Evolutionary conservation across 1,140 invertebrate genomes (phyloP), one percentile per base, ranked within the genome.

Genomic region (Drosophila cardini): DNA sequence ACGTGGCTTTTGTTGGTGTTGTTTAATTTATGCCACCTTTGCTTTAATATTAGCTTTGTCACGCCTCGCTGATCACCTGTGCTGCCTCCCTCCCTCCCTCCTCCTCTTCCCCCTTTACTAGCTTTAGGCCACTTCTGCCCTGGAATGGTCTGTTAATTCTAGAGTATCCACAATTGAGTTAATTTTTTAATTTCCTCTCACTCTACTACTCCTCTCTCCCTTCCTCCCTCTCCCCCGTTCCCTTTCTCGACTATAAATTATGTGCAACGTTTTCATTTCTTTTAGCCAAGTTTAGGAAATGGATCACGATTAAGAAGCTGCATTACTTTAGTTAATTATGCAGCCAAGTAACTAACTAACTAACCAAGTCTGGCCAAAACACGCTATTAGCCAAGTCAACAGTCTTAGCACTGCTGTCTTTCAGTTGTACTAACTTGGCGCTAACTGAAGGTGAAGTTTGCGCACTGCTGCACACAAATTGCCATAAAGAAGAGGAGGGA

Each of bases 11-110:
- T 46, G 40, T 72, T 56, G 50, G 52, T 21, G 40, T 13, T 56
- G 72, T 87, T 81, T 87, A 87, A 87, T 87, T 87, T 87, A 87
- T 86, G 83, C 84, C 84, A 89, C 84, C 84, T 89, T 78, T 84
- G 73, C 73, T 76, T 80, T 84, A 84, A 78, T 89, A 89, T 87
- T 89, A 80, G 84, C 84, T 87, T 89, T 77, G 83, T 89, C 78
- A 78, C 76, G 84, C 69, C 73, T 74, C 77, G 84, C 71, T 83
- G 84, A 36, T 10, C 57, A 42, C 16, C 50, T 32, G n/a, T 8
- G 16, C 30, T 21, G 18, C 16, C 42, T 11, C 6, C 9, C 16
- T 9, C 13, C 34, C n/a, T 43, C 13, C 15, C 5, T 13, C 7
- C 7, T 21, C 10, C 13, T 9, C 15, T 36, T 21, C 0, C 11